phyloP scores from a whole-genome alignment of 2,888 invertebrate genomes.

The Leucoma salicis region DNA sequence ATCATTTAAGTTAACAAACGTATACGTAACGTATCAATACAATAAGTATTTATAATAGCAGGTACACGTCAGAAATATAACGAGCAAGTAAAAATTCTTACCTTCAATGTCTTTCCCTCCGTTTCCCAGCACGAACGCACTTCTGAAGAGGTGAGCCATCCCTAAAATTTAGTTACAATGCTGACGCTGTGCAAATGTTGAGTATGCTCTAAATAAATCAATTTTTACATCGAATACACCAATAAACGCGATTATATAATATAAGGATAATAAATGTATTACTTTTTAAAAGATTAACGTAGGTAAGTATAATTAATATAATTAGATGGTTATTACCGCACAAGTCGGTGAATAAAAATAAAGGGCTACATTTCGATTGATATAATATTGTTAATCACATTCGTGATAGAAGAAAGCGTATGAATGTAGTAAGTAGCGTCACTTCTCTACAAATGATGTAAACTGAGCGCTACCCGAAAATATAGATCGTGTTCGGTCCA shows the following conservation, averaged over 20 bases:
- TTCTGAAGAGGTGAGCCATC: constrained; percentile 72
- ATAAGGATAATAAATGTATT: constrained; percentile 25
- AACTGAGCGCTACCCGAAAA: constrained; percentile 70
- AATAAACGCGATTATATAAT: constrained; percentile 29
- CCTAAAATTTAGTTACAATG: constrained; percentile 52
- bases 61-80: not conserved
- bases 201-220: constrained; percentile 46
- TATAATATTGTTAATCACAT: constrained; percentile 43
- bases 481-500: constrained; percentile 59
- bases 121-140: constrained; percentile 63
- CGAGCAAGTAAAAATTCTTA: constrained; percentile 25
- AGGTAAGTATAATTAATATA: constrained; percentile 29
- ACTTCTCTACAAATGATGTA: constrained; percentile 65
- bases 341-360: constrained; percentile 63
- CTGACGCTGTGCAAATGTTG: constrained; percentile 67
- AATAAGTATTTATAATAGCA: too few species aligned
- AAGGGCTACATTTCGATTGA: constrained; percentile 74
- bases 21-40: too few species aligned
- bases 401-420: constrained; percentile 52
- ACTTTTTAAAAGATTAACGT: constrained; percentile 35
- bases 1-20: too few species aligned
- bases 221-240: constrained; percentile 40
- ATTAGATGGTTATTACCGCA: constrained; percentile 57
- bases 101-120: constrained; percentile 63
- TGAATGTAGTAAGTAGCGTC: constrained; percentile 62